Percentiles rank a stretch among this genome's conserved stretches.
phyloP scores from a whole-genome alignment of 1,140 invertebrate genomes.

The Calliopsis andreniformis region DNA sequence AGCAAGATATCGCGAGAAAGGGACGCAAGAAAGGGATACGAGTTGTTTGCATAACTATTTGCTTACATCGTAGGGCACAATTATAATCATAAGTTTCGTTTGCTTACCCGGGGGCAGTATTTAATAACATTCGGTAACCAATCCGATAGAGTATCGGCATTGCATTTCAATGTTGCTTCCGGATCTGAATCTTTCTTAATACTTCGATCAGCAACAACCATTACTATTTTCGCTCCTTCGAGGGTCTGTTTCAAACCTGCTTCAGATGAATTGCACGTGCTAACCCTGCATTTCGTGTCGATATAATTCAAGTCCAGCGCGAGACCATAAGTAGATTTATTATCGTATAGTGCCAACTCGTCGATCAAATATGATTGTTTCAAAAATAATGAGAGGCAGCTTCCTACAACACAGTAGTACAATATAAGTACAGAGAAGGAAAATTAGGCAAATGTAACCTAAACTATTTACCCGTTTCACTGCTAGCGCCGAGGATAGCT shows the following conservation, averaged over 20 bases:
- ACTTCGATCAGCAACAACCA: constrained; percentile 77
- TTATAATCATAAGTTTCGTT: background rate
- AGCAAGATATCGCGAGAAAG: background rate
- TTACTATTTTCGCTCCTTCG: constrained; percentile 82
- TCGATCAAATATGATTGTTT: constrained; percentile 84
- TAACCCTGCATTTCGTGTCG: constrained; percentile 86
- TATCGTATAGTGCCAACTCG: constrained; percentile 84
- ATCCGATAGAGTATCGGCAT: constrained; percentile 79
- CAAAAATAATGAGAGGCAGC: constrained; percentile 80
- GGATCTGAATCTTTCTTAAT: constrained; percentile 35
- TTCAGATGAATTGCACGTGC: constrained; percentile 78
- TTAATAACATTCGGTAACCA: constrained; percentile 80
- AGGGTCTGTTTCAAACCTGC: constrained; percentile 69
- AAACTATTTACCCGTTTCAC: constrained; percentile 66
- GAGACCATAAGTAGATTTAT: constrained; percentile 78
- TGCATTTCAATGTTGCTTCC: constrained; percentile 78
- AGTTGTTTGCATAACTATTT: background rate
- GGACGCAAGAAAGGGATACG: background rate
- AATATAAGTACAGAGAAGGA: background rate
- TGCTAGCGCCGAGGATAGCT: constrained; percentile 70
- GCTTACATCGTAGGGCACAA: too few relatives aligned
- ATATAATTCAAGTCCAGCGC: constrained; percentile 84
- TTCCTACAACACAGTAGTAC: constrained; percentile 55
- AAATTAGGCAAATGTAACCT: background rate
- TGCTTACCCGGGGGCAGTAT: constrained; percentile 79